Percentiles rank a stretch among this genome's conserved stretches.
Conservation (phyloP, 1,140 invertebrate species). For the Sminthurinus signatus region DNA sequence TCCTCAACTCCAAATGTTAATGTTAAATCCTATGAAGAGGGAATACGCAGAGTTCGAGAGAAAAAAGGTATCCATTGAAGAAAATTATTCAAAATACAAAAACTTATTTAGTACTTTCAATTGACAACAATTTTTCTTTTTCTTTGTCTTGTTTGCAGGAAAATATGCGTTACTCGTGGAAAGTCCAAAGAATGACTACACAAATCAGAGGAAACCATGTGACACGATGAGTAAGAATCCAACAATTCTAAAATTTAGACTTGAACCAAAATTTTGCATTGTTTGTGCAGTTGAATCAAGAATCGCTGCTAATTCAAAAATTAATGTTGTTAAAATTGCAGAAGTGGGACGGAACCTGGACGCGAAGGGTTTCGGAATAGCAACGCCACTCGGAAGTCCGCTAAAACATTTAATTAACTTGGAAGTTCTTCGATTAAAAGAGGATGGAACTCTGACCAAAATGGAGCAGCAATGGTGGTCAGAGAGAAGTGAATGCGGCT, state of each 20-base stretch:
- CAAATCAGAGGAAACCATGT: conserved; percentile 52
- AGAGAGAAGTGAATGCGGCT: conserved; percentile 48
- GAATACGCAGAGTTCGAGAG: conserved; percentile 51
- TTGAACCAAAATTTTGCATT: conserved; percentile 43
- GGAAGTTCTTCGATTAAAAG: conserved; percentile 55
- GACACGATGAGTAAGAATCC: no score
- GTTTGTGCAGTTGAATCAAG: not conserved
- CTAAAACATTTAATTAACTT: conserved; percentile 51
- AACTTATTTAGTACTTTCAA: no score
- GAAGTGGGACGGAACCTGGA: conserved; percentile 57
- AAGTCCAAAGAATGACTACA: conserved; percentile 60
- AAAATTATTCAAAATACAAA: no score
- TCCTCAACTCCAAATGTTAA: conserved; percentile 49
- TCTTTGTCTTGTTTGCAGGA: no score
- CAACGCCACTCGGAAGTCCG: conserved; percentile 53
- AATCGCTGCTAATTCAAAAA: conserved; percentile 43
- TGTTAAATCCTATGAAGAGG: conserved; percentile 50
- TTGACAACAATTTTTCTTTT: no score
- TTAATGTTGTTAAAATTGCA: no score
- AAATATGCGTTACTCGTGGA: conserved; percentile 63
- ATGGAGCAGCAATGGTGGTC: conserved; percentile 57
- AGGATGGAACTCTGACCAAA: conserved; percentile 54
- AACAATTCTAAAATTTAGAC: no score
- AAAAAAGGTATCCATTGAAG: conserved; percentile 50
- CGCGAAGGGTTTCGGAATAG: conserved; percentile 50